A percentile compares a stretch with the other conserved stretches of the same genome.
Evolutionary conservation across 2,888 invertebrate species (phyloP).

Genomic region (Cataglyphis altisquamis): DNA sequence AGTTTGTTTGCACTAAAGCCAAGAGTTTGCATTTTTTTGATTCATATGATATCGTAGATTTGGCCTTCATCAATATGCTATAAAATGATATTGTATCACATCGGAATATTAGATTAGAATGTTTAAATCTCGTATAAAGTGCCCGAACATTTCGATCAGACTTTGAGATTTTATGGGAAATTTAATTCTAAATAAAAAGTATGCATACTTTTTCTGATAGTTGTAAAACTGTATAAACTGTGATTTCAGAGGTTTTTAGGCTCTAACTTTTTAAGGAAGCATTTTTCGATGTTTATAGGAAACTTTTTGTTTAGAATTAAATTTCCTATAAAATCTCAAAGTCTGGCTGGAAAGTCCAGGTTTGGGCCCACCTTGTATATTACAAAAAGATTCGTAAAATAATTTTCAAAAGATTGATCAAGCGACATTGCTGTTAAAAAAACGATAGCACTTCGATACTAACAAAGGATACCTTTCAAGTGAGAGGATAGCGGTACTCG

Average conservation of each 20-base stretch:
- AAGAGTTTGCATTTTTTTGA: not conserved
- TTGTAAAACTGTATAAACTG: no score
- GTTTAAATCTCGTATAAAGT: not conserved
- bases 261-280: no score
- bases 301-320: no score
- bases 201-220: no score
- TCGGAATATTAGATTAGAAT: slow-evolving; percentile 4
- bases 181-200: no score
- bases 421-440: slow-evolving; percentile 69
- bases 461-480: slow-evolving; percentile 73
- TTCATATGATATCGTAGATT: not conserved
- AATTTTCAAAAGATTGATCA: slow-evolving; percentile 69
- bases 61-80: not conserved
- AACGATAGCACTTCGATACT: slow-evolving; percentile 72
- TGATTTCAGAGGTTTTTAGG: no score
- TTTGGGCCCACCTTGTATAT: not conserved
- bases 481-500: slow-evolving; percentile 79
- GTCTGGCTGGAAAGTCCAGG: no score
- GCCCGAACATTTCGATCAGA: no score
- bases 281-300: no score
- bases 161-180: no score
- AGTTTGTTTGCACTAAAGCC: not conserved
- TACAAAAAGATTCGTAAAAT: not conserved
- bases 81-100: not conserved
- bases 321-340: no score